These are phyloP conservation scores for Zaprionus obscuricornis DNA, from an alignment of 2,888 invertebrate species.

Conservation along the genomic window DNA sequence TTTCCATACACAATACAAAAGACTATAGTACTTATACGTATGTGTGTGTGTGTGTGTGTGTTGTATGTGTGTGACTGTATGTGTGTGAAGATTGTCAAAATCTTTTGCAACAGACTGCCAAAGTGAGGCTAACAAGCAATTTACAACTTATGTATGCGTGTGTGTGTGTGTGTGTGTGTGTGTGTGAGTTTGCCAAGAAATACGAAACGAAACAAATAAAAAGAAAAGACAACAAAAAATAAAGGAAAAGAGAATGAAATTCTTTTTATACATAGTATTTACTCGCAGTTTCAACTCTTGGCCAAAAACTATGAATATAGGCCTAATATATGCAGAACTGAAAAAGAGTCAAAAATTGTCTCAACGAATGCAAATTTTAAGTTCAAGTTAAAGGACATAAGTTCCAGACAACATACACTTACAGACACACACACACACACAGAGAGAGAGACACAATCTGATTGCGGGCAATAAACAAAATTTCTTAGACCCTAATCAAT, in stretches of 20 bases:
- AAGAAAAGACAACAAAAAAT: slow-evolving; percentile 1
- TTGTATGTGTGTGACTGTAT: not conserved
- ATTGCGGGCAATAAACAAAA: slow-evolving; percentile 42
- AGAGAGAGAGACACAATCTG: slow-evolving; percentile 20
- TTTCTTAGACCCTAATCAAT: slow-evolving; percentile 72
- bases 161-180: no score
- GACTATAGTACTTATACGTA: no score
- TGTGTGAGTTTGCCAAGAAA: slow-evolving; percentile 1
- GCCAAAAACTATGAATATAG: slow-evolving; percentile 15
- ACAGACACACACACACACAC: not conserved
- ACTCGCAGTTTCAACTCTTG: slow-evolving; percentile 36
- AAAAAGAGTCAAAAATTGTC: not conserved
- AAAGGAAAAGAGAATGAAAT: slow-evolving; percentile 14
- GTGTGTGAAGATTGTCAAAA: no score
- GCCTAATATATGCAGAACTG: slow-evolving; percentile 56
- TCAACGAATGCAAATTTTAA: slow-evolving; percentile 49
- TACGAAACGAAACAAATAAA: slow-evolving; percentile 8
- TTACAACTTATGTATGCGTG: slow-evolving; percentile 28
- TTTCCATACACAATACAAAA: no score
- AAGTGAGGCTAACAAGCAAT: slow-evolving; percentile 43
- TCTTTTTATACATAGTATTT: slow-evolving; percentile 1
- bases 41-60: not conserved
- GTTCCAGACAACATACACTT: not conserved
- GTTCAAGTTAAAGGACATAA: slow-evolving; percentile 24
- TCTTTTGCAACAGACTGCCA: slow-evolving; percentile 37